Evolutionary conservation across 2,888 invertebrate species (phyloP), one percentile per base, ranked within the genome.

Genomic region (Liopterus haemorrhoidalis): DNA sequence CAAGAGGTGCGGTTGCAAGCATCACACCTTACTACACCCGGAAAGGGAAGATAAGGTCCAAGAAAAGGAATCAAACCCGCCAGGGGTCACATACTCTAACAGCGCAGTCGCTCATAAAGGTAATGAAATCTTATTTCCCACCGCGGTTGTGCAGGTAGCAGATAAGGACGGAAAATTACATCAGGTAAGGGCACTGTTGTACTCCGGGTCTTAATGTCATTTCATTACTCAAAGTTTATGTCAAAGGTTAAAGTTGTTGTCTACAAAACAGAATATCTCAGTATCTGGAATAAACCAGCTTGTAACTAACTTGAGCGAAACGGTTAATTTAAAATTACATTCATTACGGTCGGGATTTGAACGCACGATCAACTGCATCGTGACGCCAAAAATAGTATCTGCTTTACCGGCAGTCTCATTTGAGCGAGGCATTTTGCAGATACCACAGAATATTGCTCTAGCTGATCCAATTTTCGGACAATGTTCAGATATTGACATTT

Each of bases 381-480:
- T 28, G n/a, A 18, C 30, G 4, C 39, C 39, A 5, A 19, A 30
- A 39, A 39, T 39, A 12, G 22, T 30, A n/a, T 18, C 18, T n/a
- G 19, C 27, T 12, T 12, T 39, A 39, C 39, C 39, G 16, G 20
- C 27, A 5, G 11, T 11, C 27, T 12, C 9, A 12, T 22, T 8
- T 41, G 15, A 18, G n/a, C 16, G 22, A 15, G 1, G 11, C 6
- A 32, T 33, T 8, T 15, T 48, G 5, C 11, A 44, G 15, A 35
- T 35, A 15, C 36, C 30, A 14, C 19, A 24, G 9, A 41, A 46
- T 14, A 33, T 46, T 6, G 24, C 16, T 35, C 40, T 49, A 42
- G 46, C 49, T 18, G 46, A 49, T 40, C 42, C 41, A 16, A 30
- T n/a, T 4, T 49, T 42, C 32, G 14, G 43, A 18, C 24, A 31